These are phyloP conservation scores for Nowickia ferox DNA, from an alignment of 2,888 invertebrate genomes.

Conservation along the genomic window DNA sequence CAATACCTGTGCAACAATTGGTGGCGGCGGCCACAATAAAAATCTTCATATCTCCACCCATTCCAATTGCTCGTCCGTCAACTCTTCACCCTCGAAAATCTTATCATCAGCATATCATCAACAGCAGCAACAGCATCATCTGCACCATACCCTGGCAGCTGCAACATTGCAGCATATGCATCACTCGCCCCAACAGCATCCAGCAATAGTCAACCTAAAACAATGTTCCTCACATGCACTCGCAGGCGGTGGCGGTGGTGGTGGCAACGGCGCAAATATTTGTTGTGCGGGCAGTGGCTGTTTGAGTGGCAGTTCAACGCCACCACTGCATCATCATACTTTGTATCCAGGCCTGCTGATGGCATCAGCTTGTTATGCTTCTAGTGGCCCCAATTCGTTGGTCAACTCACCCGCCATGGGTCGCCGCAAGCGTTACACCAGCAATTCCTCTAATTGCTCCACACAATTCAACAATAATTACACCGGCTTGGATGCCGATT, in stretches of 20 bases:
- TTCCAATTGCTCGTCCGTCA: constrained; percentile 74
- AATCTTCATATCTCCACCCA: constrained; percentile 68
- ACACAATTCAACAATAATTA: constrained; percentile 86
- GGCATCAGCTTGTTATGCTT: constrained; percentile 73
- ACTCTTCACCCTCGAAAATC: constrained; percentile 74
- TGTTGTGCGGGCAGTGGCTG: constrained; percentile 72
- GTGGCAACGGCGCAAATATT: constrained; percentile 25
- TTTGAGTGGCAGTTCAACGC: constrained; percentile 73
- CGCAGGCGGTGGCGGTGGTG: constrained; percentile 48
- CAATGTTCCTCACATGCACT: constrained; percentile 72
- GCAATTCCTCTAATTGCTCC: constrained; percentile 85
- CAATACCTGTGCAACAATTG: constrained; percentile 48
- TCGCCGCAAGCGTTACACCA: constrained; percentile 86
- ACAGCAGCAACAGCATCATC: constrained; percentile 60
- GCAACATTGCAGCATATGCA: constrained; percentile 71
- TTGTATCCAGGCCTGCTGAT: constrained; percentile 78
- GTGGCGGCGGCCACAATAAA: constrained; percentile 58
- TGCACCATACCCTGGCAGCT: constrained; percentile 67
- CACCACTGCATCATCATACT: constrained; percentile 76
- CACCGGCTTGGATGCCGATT: constrained; percentile 88
- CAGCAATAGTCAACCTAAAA: constrained; percentile 75
- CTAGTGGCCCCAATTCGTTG: constrained; percentile 81
- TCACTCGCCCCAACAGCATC: constrained; percentile 75
- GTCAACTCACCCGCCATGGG: constrained; percentile 85
- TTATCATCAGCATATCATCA: constrained; percentile 65